Conservation (phyloP, 2,888 invertebrate genomes). For the Lasioglossum morio region DNA sequence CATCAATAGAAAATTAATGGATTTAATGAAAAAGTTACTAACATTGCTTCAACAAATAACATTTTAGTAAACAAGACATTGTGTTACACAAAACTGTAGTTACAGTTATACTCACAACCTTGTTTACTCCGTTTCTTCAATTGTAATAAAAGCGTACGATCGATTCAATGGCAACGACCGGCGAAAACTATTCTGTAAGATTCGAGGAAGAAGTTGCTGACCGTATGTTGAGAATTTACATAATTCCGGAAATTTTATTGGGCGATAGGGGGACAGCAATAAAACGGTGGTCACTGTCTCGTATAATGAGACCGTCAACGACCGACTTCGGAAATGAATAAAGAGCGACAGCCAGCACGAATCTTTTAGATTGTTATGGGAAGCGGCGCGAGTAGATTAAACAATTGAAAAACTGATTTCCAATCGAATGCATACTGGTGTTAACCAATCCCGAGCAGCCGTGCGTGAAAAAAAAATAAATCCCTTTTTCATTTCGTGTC, state of each 20-base stretch:
- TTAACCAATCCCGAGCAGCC: constrained; percentile 7
- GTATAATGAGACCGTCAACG: constrained; percentile 53
- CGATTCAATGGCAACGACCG: constrained; percentile 11
- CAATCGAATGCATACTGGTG: background rate
- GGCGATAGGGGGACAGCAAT: background rate
- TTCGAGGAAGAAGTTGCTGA: constrained; percentile 19
- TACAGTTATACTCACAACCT: background rate
- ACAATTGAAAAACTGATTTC: constrained; percentile 58
- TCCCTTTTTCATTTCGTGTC: constrained; percentile 14
- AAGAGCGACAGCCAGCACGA: constrained; percentile 15
- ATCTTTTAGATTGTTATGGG: constrained; percentile 34
- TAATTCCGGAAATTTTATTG: constrained; percentile 44
- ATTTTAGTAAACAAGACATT: background rate
- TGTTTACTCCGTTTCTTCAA: background rate
- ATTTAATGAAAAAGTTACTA: background rate
- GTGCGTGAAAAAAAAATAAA: constrained; percentile 10
- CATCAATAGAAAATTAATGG: no score
- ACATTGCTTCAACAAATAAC: background rate
- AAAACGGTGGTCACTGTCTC: constrained; percentile 22
- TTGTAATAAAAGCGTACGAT: constrained; percentile 7
- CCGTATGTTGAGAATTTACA: constrained; percentile 41
- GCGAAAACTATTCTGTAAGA: constrained; percentile 25
- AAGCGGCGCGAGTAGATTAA: constrained; percentile 49
- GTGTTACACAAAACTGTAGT: background rate
- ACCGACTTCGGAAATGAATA: constrained; percentile 55